Percentiles rank a stretch among this genome's conserved stretches.
Evolutionary conservation across 2,113 vertebrate species (phyloP).

Genomic region (Calyptomena viridis): DNA sequence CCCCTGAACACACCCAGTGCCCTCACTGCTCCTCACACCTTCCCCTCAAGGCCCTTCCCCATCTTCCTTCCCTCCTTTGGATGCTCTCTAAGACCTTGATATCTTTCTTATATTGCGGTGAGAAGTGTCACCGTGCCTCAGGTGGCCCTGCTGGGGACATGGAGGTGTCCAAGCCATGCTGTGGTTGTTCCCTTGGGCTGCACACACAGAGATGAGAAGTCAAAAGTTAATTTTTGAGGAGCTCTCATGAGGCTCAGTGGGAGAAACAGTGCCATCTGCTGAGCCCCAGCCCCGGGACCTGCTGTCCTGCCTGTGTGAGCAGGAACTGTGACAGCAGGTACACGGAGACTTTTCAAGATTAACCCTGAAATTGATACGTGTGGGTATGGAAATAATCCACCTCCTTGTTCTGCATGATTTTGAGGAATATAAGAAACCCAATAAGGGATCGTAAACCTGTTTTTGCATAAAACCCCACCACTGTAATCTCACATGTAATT

Average conservation of each 20-base stretch:
- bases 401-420: not conserved
- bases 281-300: not conserved
- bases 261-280: not conserved
- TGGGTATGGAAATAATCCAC: fast-evolving
- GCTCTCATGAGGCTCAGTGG: not conserved
- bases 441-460: not conserved
- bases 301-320: not conserved
- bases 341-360: fast-evolving
- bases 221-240: not conserved
- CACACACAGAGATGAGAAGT: not conserved
- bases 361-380: too few relatives aligned
- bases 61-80: too few relatives aligned
- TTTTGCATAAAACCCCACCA: not conserved
- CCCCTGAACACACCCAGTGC: too few relatives aligned
- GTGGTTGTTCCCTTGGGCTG: not conserved
- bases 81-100: too few relatives aligned
- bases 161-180: too few relatives aligned
- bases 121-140: too few relatives aligned
- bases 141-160: too few relatives aligned
- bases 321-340: fast-evolving
- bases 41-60: too few relatives aligned
- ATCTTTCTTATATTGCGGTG: too few relatives aligned
- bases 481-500: not conserved
- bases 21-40: too few relatives aligned
- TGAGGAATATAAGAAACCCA: not conserved